These are phyloP conservation scores for Nycticebus coucang DNA, from an alignment of 2,113 vertebrate genomes.

Conservation along the genomic window DNA sequence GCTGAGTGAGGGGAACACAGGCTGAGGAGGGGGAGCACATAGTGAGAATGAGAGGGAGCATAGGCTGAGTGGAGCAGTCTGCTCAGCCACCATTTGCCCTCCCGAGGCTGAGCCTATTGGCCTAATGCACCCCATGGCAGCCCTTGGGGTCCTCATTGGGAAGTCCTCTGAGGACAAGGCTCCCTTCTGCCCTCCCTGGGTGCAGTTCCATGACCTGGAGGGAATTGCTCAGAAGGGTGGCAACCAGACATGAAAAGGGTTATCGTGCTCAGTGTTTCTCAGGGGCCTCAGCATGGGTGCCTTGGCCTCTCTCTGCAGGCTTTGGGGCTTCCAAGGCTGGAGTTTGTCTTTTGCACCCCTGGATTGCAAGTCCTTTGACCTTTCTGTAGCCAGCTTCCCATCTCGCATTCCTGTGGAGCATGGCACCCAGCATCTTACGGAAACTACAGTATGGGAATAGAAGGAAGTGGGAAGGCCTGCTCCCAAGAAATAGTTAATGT, in stretches of 20 bases:
- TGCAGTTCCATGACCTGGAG: background rate
- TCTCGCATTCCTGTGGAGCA: too few species aligned
- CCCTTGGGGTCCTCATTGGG: background rate
- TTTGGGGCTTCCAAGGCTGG: background rate
- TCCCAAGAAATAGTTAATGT: conserved; percentile 88
- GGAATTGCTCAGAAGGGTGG: background rate
- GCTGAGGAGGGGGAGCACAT: too few species aligned
- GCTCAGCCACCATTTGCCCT: background rate
- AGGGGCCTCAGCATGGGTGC: background rate
- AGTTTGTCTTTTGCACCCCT: background rate
- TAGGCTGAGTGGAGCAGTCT: background rate
- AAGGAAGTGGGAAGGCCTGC: conserved; percentile 58
- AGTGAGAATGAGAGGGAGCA: too few species aligned
- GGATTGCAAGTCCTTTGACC: background rate
- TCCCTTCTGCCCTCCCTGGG: background rate
- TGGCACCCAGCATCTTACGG: rapidly evolving
- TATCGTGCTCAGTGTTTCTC: background rate
- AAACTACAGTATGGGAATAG: background rate
- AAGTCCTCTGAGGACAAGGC: background rate
- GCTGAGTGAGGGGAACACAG: too few species aligned
- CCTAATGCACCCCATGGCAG: background rate
- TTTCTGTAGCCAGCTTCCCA: background rate
- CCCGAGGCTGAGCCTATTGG: background rate
- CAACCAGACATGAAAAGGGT: background rate
- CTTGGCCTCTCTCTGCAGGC: background rate